These are phyloP conservation scores for Intellagama lesueurii DNA, from an alignment of 2,797 vertebrate genomes.

Conservation along the genomic window DNA sequence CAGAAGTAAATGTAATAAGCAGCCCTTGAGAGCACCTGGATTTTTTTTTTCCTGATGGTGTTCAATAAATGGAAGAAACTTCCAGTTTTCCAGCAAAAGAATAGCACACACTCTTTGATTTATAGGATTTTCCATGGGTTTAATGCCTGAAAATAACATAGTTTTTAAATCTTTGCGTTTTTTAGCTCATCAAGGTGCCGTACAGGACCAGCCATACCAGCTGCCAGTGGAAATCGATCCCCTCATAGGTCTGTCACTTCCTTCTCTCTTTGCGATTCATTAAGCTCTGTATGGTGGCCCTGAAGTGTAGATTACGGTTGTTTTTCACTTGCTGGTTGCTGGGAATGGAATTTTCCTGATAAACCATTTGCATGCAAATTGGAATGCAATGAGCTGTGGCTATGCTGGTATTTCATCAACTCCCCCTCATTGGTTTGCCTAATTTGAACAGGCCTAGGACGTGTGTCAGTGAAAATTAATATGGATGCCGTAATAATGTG, in stretches of 20 bases:
- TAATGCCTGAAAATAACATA: conserved; percentile 62
- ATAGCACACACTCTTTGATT: conserved; percentile 39
- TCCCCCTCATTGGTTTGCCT: conserved; percentile 89
- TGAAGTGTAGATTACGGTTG: conserved; percentile 96
- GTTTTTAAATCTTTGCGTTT: conserved; percentile 79
- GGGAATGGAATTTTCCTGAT: conserved; percentile 91
- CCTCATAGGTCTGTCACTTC: conserved; percentile 94
- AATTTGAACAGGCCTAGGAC: conserved; percentile 96
- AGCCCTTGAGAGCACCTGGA: conserved; percentile 71
- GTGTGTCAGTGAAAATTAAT: conserved; percentile 98
- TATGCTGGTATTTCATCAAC: conserved; percentile 98
- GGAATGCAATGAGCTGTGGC: conserved; percentile 99
- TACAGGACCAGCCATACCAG: conserved; percentile 98
- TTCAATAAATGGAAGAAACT: conserved; percentile 55
- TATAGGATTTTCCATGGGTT: conserved; percentile 57
- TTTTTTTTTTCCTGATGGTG: conserved; percentile 31
- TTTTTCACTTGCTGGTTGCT: conserved; percentile 95
- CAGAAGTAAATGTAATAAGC: conserved; percentile 83
- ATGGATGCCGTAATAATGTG: conserved; percentile 99
- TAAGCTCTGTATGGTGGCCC: conserved; percentile 88
- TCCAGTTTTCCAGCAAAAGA: conserved; percentile 40
- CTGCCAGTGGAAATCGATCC: conserved; percentile 99
- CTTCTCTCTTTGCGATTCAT: conserved; percentile 88
- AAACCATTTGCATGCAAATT: conserved; percentile 99
- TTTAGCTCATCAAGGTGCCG: conserved; percentile 95